Conservation (phyloP, 1,140 invertebrate species). For the Drosophila nasuta region DNA sequence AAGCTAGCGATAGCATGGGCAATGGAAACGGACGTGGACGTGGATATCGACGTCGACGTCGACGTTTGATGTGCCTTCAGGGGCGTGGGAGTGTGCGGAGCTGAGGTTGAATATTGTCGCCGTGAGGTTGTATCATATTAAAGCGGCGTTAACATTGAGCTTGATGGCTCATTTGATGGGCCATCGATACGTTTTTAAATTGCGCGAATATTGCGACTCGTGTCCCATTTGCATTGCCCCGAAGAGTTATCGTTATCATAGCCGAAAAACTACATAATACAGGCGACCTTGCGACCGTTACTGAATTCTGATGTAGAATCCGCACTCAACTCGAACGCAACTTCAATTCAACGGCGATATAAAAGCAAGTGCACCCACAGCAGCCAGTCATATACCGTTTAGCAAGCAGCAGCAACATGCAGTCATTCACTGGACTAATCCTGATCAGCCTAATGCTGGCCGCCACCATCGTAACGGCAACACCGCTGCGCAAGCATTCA, state of each 20-base stretch:
- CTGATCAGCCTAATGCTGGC: conserved; percentile 48
- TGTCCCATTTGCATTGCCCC: conserved; percentile 55
- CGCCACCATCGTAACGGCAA: conserved; percentile 37
- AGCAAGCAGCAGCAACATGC: conserved; percentile 47
- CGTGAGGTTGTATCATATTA: conserved; percentile 63
- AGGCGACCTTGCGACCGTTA: conserved; percentile 74
- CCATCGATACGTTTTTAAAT: conserved; percentile 69
- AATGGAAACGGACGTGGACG: conserved; percentile 13
- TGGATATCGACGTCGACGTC: neutral
- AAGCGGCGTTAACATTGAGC: conserved; percentile 78
- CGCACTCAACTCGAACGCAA: neutral
- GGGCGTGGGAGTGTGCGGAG: neutral
- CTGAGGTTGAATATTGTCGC: neutral
- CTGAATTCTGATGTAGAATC: conserved; percentile 80
- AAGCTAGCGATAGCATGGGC: conserved; percentile 28
- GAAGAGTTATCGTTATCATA: conserved; percentile 69
- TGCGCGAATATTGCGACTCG: conserved; percentile 67
- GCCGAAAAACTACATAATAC: conserved; percentile 41
- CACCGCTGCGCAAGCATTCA: conserved; percentile 53
- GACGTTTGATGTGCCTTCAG: conserved; percentile 15
- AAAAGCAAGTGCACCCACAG: conserved; percentile 68
- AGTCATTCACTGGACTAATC: conserved; percentile 46
- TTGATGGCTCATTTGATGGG: conserved; percentile 71
- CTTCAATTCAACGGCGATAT: conserved; percentile 29
- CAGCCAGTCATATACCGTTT: conserved; percentile 71